Evolutionary conservation across 2,113 vertebrate genomes (phyloP).

Genomic region (pig (Sus scrofa)): T2T-Sscrofa CM000812.6:24227501-24228000

Average conservation of each 20-base stretch:
- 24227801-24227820: not conserved
- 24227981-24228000: conserved; percentile 1
- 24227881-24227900: not conserved
- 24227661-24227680: conserved; percentile 17
- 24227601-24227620: not conserved
- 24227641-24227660: not conserved
- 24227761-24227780: not conserved
- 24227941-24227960: not conserved
- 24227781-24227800: not conserved
- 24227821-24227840: not conserved
- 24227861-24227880: not conserved
- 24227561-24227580: not conserved
- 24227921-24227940: not conserved
- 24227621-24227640: not conserved
- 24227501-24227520: not conserved
- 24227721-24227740: not conserved
- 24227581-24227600: not conserved
- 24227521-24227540: not conserved
- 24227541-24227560: not conserved
- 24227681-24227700: not conserved
- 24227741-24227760: not conserved
- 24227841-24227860: not conserved
- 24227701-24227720: not conserved
- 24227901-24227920: not conserved
- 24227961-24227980: not conserved